Evolutionary conservation across 2,113 vertebrate species (phyloP).

Genomic region (Peucedramus taeniatus): DNA sequence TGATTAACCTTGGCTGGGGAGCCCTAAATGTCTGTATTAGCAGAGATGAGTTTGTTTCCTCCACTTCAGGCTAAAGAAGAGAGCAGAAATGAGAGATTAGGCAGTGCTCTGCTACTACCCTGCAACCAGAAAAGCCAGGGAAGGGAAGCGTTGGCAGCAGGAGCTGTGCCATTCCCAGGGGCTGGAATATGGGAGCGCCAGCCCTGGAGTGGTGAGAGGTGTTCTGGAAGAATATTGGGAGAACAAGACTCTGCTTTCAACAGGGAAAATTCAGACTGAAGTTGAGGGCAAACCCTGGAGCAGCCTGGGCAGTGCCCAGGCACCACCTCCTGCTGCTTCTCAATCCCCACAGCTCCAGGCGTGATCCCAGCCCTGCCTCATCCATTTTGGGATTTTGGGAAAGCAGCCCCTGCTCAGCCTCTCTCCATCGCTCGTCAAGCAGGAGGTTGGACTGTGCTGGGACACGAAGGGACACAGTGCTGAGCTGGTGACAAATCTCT

Average conservation of each 20-base stretch:
- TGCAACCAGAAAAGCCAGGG: neutral
- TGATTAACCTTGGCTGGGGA: constrained; percentile 45
- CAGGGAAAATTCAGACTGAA: neutral
- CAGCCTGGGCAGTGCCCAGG: neutral
- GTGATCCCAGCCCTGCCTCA: neutral
- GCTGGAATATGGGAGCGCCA: neutral
- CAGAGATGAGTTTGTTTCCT: neutral
- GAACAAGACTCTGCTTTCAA: neutral
- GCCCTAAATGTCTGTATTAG: constrained; percentile 7
- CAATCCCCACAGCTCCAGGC: neutral
- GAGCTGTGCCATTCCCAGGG: neutral
- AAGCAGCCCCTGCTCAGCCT: neutral
- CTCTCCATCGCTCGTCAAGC: neutral
- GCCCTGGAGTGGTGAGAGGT: neutral
- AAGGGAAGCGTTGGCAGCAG: neutral
- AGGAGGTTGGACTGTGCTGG: neutral
- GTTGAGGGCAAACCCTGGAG: neutral
- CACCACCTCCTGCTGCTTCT: neutral
- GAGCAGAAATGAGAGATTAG: neutral
- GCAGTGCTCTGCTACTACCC: neutral
- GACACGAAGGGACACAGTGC: neutral
- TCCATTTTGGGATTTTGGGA: neutral
- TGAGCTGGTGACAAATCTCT: neutral
- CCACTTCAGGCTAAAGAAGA: neutral
- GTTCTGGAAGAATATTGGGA: neutral